phyloP scores from a whole-genome alignment of 2,888 invertebrate genomes.

The Hydrotaea diabolus region DNA sequence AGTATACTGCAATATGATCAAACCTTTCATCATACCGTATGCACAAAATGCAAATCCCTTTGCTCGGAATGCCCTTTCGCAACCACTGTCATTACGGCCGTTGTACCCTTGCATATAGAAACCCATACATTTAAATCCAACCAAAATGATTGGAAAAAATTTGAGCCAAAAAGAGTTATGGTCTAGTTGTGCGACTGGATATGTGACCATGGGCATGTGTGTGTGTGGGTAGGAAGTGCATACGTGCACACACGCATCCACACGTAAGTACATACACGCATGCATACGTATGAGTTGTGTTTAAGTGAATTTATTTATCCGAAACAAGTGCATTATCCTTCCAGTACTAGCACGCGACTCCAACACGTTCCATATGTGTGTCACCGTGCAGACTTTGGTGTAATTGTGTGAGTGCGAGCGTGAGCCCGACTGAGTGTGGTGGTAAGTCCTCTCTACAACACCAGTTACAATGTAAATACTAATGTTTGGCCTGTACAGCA shows the following conservation, averaged over 20 bases:
- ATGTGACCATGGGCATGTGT: no score
- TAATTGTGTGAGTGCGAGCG: no score
- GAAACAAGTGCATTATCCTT: conserved; percentile 58
- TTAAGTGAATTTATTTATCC: conserved; percentile 39
- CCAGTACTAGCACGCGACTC: conserved; percentile 51
- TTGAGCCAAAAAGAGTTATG: conserved; percentile 54
- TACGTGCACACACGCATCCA: conserved; percentile 22
- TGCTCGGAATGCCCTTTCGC: no score
- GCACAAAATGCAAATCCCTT: no score
- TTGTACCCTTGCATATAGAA: background rate
- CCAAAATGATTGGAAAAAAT: conserved; percentile 36
- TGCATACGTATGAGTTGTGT: conserved; percentile 1
- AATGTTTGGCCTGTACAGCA: conserved; percentile 58
- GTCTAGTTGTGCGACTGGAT: conserved; percentile 16
- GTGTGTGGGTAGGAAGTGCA: background rate
- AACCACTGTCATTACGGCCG: background rate
- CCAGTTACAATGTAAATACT: conserved; percentile 36
- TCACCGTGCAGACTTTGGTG: background rate
- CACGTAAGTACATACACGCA: background rate
- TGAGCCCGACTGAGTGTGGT: no score
- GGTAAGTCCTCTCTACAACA: background rate
- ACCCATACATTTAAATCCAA: conserved; percentile 46
- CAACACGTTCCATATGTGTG: conserved; percentile 60
- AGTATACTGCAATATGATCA: no score
- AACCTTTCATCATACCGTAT: no score